Base-by-base conservation (phyloP, 2,797 vertebrate genomes). In the Rousettus madagascariensis region DNA sequence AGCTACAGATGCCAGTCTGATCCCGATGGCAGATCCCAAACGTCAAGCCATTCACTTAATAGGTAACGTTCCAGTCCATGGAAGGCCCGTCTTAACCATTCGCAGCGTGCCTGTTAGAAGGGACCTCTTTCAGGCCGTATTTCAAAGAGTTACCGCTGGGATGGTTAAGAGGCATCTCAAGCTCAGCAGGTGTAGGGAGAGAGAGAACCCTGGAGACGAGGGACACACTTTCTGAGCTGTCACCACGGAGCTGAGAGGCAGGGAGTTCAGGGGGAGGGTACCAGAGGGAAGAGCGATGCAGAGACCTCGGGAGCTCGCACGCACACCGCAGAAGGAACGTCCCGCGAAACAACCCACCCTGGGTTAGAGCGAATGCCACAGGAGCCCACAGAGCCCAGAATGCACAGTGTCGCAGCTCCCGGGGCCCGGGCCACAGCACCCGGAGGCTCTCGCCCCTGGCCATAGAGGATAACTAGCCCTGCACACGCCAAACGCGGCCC, bases 281-380 rank as follows among this genome's bases (percentile, higher is more conserved):
- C 11, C 7, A 0, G 72, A 74, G 65, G 85, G 63, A 74, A 12
- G 46, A 57, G 38, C 2, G 33, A 17, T 20, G n/a, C 30, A 5
- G 43, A 33, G 57, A 28, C 10, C 36, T n/a, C 41, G 33, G 28
- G 75, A 41, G 53, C 26, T 3, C 11, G 28, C 36, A 22, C 38
- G 28, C 65, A 33, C 28, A 19, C 38, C 38, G 49, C 38, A 51
- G 38, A 20, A 74, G 82, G 36, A 63, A 5, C 24, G 28, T 26
- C 22, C 3, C 0, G 2, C 82, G 33, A 46, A 11, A 49, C 16
- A 75, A 53, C 66, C 33, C 46, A 1, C 8, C 1, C 5, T 41
- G 19, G n/a, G 6, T 16, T 38, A 30, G 2, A 69, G 28, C 2
- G 2, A 17, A 30, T 0, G 11, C 3, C 41, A 19, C 0, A 4